A percentile compares a stretch with the other conserved stretches of the same genome.
Evolutionary conservation across 1,140 invertebrate genomes (phyloP).

Genomic region (Hyphantria cunea): DNA sequence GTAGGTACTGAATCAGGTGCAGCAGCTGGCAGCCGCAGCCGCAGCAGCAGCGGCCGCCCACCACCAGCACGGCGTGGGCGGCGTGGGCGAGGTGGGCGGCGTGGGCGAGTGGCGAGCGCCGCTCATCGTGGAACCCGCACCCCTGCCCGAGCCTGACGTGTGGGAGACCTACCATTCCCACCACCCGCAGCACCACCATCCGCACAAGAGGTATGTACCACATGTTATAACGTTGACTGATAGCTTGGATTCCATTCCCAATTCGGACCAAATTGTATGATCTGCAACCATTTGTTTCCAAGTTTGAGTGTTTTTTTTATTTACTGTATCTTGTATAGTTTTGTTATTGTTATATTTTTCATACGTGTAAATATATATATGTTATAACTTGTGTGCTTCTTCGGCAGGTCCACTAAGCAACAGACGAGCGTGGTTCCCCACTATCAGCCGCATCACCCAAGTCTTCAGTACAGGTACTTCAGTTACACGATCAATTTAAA

Average conservation of each 20-base stretch:
- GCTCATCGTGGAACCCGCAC: conserved; percentile 70
- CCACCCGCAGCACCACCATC: conserved; percentile 57
- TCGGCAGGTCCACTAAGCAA: conserved; percentile 77
- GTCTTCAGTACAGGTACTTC: conserved; percentile 70
- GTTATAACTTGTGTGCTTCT: conserved; percentile 30
- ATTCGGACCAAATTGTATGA: too few relatives aligned
- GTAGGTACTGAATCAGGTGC: conserved; percentile 83
- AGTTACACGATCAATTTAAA: too few relatives aligned
- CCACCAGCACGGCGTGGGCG: conserved; percentile 66
- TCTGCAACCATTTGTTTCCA: too few relatives aligned
- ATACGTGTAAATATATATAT: too few relatives aligned
- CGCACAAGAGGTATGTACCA: conserved; percentile 61
- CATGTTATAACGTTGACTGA: too few relatives aligned
- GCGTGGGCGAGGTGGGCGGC: conserved; percentile 42
- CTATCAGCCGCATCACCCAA: conserved; percentile 72
- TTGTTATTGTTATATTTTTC: too few relatives aligned
- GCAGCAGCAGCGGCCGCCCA: conserved; percentile 80
- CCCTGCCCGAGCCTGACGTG: conserved; percentile 55
- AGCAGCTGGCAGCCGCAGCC: conserved; percentile 94
- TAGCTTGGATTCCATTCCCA: too few relatives aligned
- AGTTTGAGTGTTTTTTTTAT: too few relatives aligned
- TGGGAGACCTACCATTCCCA: conserved; percentile 62
- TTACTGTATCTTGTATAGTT: too few relatives aligned
- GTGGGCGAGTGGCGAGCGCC: conserved; percentile 77
- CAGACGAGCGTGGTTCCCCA: conserved; percentile 69